Evolutionary conservation across 64 coral and sea anemone genomes (phyloP).

Genomic region (Montipora efflorescens): DNA sequence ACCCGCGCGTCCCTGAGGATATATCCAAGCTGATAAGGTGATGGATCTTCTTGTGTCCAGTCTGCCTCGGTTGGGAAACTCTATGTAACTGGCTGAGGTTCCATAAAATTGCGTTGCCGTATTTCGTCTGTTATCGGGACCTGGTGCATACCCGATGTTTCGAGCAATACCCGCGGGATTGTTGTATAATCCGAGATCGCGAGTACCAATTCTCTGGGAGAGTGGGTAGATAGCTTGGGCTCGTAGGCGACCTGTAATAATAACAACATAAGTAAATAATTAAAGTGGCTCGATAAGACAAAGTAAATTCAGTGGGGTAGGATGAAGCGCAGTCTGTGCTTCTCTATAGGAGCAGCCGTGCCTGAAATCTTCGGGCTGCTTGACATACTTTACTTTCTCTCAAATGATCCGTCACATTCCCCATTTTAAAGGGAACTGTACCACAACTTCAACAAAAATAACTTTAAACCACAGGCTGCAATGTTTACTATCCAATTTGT

Average conservation of each 20-base stretch:
- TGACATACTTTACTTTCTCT: no score
- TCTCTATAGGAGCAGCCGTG: no score
- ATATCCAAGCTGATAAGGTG: slow-evolving; percentile 23
- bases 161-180: slow-evolving; percentile 55
- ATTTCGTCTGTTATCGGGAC: slow-evolving; percentile 34
- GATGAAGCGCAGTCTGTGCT: no score
- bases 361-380: no score
- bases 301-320: no score
- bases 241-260: slow-evolving; percentile 26
- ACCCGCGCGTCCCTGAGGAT: slow-evolving; percentile 34
- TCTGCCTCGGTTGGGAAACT: slow-evolving; percentile 35
- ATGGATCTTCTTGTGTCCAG: slow-evolving; percentile 36
- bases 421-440: no score
- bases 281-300: neutral
- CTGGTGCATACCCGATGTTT: slow-evolving; percentile 48
- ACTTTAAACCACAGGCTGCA: no score
- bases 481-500: no score
- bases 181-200: slow-evolving; percentile 67
- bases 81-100: slow-evolving; percentile 12
- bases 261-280: neutral
- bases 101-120: slow-evolving; percentile 59
- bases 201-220: slow-evolving; percentile 24
- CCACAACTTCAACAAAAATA: no score
- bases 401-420: no score
- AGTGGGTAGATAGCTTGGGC: slow-evolving; percentile 71